phyloP scores from a whole-genome alignment of 2,888 invertebrate species.

The Fabriciana adippe region DNA sequence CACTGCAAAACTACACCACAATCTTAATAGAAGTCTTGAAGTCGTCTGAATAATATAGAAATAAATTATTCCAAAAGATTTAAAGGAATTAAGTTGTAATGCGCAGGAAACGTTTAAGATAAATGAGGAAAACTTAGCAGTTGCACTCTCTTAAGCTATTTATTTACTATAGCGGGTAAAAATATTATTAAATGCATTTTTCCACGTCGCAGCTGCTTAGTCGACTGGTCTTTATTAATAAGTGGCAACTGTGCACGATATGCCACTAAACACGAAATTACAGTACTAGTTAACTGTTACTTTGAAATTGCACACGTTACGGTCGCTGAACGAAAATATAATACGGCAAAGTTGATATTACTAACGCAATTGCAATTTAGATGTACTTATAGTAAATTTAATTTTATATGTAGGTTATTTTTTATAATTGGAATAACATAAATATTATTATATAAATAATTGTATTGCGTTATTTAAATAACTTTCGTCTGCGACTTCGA shows the following conservation, averaged over 20 bases:
- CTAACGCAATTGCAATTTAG: conserved; percentile 45
- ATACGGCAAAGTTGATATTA: conserved; percentile 45
- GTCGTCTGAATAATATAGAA: conserved; percentile 26
- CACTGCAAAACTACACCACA: conserved; percentile 14
- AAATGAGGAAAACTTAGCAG: conserved; percentile 27
- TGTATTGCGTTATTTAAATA: too few species aligned
- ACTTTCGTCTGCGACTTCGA: too few species aligned
- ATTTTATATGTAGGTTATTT: neutral
- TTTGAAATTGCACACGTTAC: conserved; percentile 45
- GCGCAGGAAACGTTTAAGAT: conserved; percentile 26
- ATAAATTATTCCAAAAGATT: conserved; percentile 29
- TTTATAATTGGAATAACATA: too few species aligned
- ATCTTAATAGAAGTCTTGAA: conserved; percentile 26
- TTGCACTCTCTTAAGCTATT: conserved; percentile 24
- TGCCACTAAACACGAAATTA: conserved; percentile 27
- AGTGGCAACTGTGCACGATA: conserved; percentile 25
- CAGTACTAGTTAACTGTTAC: conserved; percentile 33
- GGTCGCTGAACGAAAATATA: conserved; percentile 67
- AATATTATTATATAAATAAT: too few species aligned
- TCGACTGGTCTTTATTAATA: conserved; percentile 31
- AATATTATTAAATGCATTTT: conserved; percentile 29
- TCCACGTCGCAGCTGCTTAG: conserved; percentile 21
- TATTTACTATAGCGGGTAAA: conserved; percentile 13
- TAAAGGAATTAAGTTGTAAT: conserved; percentile 27
- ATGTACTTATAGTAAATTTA: conserved; percentile 7